phyloP scores from a whole-genome alignment of 1,140 invertebrate genomes.

The Trissolcus basalis region DNA sequence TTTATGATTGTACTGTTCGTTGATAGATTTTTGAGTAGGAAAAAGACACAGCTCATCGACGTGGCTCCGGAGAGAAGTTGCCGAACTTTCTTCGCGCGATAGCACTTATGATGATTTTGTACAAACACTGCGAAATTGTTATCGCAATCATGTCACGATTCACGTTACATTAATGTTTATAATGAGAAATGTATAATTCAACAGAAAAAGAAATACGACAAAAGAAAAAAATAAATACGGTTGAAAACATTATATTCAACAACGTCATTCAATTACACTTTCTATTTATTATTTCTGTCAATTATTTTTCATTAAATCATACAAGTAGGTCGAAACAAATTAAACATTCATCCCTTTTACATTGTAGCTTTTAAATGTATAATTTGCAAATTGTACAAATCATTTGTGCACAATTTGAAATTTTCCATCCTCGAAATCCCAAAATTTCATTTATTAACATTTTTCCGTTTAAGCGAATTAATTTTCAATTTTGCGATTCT shows the following conservation, averaged over 20 bases:
- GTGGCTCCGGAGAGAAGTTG: slow-evolving; percentile 57
- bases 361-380: too few relatives aligned
- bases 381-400: too few relatives aligned
- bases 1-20: slow-evolving; percentile 57
- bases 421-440: too few relatives aligned
- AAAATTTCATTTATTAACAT: too few relatives aligned
- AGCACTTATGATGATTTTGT: slow-evolving; percentile 66
- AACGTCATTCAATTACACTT: too few relatives aligned
- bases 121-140: slow-evolving; percentile 67
- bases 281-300: too few relatives aligned
- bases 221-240: slow-evolving; percentile 57
- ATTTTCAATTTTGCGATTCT: too few relatives aligned
- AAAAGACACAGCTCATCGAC: slow-evolving; percentile 53
- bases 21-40: slow-evolving; percentile 52
- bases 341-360: too few relatives aligned
- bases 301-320: too few relatives aligned
- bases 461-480: too few relatives aligned
- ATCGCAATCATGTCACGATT: slow-evolving; percentile 64
- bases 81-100: slow-evolving; percentile 60
- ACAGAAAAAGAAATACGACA: slow-evolving; percentile 54
- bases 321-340: too few relatives aligned
- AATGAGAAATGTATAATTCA: slow-evolving; percentile 64
- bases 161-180: slow-evolving; percentile 66
- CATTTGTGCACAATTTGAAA: too few relatives aligned
- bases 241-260: slow-evolving; percentile 56